These are phyloP conservation scores for Pagrus major DNA, from an alignment of 2,113 vertebrate species.

Conservation along the genomic window DNA sequence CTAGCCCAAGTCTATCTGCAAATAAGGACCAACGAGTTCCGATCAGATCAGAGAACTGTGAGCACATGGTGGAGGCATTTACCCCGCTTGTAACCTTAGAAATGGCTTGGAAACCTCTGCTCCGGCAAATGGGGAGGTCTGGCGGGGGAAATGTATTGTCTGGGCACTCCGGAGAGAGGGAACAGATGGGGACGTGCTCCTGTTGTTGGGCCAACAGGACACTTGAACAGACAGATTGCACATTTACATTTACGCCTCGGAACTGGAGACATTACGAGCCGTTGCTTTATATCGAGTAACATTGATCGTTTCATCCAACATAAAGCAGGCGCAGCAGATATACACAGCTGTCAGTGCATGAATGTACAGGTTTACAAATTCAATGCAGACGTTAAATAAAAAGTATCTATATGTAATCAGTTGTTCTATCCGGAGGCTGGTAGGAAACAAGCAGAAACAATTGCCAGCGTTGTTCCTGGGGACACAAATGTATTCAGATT, in stretches of 20 bases:
- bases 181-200: conserved; percentile 94
- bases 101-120: conserved; percentile 67
- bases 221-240: conserved; percentile 89
- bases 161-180: conserved; percentile 83
- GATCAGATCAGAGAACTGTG: conserved; percentile 59
- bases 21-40: conserved; percentile 51
- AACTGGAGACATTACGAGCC: conserved; percentile 59
- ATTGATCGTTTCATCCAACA: conserved; percentile 24
- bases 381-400: background rate
- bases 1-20: conserved; percentile 31
- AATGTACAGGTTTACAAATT: conserved; percentile 25
- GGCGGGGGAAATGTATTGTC: conserved; percentile 78
- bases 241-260: conserved; percentile 91
- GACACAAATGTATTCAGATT: conserved; percentile 80
- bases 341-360: conserved; percentile 13
- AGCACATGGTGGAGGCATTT: conserved; percentile 58
- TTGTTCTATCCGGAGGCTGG: conserved; percentile 42
- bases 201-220: conserved; percentile 88
- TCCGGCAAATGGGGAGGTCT: conserved; percentile 66
- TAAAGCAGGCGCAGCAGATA: conserved; percentile 1
- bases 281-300: conserved; percentile 39
- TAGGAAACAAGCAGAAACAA: conserved; percentile 52
- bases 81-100: conserved; percentile 67
- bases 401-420: conserved; percentile 16
- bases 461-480: conserved; percentile 45